Conservation (phyloP, 2,113 vertebrate species). For the Myrmophylax atrothorax region DNA sequence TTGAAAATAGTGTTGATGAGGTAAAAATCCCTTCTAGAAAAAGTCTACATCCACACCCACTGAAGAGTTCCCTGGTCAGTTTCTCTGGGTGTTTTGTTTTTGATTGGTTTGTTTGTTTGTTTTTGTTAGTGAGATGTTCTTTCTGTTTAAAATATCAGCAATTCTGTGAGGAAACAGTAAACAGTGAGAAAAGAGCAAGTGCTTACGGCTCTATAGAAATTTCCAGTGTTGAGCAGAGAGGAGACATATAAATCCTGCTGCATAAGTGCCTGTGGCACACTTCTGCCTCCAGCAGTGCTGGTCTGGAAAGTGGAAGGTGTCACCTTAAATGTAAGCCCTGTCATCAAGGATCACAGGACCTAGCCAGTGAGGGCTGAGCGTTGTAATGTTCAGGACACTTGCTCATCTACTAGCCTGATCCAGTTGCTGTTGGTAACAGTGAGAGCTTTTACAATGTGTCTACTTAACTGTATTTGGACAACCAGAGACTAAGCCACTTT, state of each 20-base stretch:
- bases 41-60: neutral
- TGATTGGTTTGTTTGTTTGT: too few species aligned
- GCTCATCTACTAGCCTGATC: neutral
- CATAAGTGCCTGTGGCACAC: rapidly evolving
- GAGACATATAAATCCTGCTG: neutral
- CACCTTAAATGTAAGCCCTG: neutral
- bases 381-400: neutral
- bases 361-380: neutral
- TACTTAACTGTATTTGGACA: neutral
- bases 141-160: neutral
- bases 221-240: rapidly evolving
- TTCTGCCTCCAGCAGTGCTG: neutral
- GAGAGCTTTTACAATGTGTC: neutral
- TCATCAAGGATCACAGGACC: neutral
- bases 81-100: too few species aligned
- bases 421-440: neutral
- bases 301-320: neutral
- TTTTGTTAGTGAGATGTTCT: neutral
- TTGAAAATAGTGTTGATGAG: neutral
- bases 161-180: neutral
- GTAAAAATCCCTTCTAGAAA: neutral
- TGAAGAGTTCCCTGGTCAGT: neutral
- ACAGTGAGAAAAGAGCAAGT: neutral
- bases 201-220: neutral
- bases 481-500: neutral